A percentile compares a stretch with the other conserved stretches of the same genome.
phyloP scores from a whole-genome alignment of 2,797 vertebrate genomes.

The Rhinichthys osculus region DNA sequence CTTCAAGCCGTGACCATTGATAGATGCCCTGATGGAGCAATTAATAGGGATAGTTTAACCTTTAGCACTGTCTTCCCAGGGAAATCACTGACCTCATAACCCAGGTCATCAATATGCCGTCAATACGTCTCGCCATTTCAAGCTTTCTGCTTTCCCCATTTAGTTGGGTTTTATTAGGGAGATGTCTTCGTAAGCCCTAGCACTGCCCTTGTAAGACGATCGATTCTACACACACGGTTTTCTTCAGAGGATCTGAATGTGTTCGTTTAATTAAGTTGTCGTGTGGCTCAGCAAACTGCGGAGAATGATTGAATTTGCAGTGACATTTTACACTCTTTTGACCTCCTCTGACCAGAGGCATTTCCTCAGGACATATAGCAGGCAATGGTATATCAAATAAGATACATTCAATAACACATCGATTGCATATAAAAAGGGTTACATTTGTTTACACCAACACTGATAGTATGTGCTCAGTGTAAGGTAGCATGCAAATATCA shows the following conservation, averaged over 20 bases:
- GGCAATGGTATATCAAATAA: background rate
- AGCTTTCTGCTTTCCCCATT: conserved; percentile 52
- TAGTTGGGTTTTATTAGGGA: conserved; percentile 68
- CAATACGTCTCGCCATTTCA: conserved; percentile 52
- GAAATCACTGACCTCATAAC: conserved; percentile 77
- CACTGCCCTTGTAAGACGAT: conserved; percentile 60
- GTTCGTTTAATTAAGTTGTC: conserved; percentile 61
- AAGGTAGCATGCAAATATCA: background rate
- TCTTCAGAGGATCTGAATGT: conserved; percentile 54
- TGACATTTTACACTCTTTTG: conserved; percentile 18
- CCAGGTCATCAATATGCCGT: conserved; percentile 75
- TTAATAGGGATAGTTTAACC: conserved; percentile 80
- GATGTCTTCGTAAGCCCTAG: conserved; percentile 57
- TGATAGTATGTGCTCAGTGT: background rate
- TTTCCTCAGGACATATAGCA: conserved; percentile 11
- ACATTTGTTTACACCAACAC: background rate
- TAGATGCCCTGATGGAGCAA: conserved; percentile 70
- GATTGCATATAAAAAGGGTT: background rate
- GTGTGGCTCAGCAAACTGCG: conserved; percentile 41
- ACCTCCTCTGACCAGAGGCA: conserved; percentile 6
- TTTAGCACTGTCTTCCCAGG: conserved; percentile 75
- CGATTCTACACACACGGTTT: conserved; percentile 53
- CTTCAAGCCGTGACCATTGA: conserved; percentile 59
- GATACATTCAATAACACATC: background rate
- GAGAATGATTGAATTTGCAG: conserved; percentile 42